Evolutionary conservation across 1,140 invertebrate genomes (phyloP).

Genomic region (Drosophila quadrilineata): DNA sequence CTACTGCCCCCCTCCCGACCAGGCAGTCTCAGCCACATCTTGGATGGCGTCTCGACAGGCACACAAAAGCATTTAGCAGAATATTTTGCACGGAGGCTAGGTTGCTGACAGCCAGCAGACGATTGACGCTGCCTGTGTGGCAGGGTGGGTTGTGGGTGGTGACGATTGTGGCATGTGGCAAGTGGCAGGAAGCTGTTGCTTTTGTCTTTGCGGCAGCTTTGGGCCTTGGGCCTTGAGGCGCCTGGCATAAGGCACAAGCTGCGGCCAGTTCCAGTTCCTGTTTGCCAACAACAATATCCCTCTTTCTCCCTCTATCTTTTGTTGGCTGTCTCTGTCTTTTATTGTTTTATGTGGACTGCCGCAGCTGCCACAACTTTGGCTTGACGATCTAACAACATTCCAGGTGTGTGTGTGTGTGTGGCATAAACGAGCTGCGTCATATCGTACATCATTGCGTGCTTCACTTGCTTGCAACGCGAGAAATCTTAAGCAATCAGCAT

Average conservation of each 20-base stretch:
- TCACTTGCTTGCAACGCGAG: slow-evolving; percentile 57
- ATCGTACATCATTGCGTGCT: slow-evolving; percentile 69
- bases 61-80: slow-evolving; percentile 65
- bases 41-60: not conserved
- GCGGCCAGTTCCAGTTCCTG: not conserved
- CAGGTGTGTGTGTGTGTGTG: too few species aligned
- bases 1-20: not conserved
- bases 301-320: too few species aligned
- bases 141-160: slow-evolving; percentile 4
- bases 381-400: slow-evolving; percentile 51
- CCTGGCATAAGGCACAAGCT: not conserved
- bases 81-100: slow-evolving; percentile 29
- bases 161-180: slow-evolving; percentile 3
- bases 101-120: slow-evolving; percentile 19
- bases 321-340: slow-evolving; percentile 28
- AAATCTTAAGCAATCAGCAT: slow-evolving; percentile 71
- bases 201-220: slow-evolving; percentile 22
- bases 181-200: slow-evolving; percentile 17
- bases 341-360: slow-evolving; percentile 68
- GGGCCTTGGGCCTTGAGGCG: not conserved
- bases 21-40: not conserved
- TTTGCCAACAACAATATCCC: too few species aligned
- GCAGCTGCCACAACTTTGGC: not conserved
- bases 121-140: too few species aligned
- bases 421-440: slow-evolving; percentile 56